Evolutionary conservation across 2,888 invertebrate genomes (phyloP).

Genomic region (Maniola hyperantus): DNA sequence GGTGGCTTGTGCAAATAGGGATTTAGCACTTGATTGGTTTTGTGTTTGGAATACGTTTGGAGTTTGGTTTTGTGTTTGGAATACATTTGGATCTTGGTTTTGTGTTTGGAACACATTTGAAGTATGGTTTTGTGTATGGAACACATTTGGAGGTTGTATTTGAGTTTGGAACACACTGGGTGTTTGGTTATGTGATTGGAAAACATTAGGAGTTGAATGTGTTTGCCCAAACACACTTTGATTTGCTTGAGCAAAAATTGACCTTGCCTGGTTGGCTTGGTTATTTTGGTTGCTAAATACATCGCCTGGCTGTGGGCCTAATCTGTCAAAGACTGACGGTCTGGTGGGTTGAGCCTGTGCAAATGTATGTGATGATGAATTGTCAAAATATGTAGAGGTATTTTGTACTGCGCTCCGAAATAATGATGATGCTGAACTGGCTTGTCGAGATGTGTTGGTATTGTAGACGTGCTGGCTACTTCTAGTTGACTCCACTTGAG

Average conservation of each 20-base stretch:
- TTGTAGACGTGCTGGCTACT: not conserved
- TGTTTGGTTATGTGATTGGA: conserved; percentile 18
- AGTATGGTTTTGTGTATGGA: conserved; percentile 16
- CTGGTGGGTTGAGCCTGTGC: conserved; percentile 41
- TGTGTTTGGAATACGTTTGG: conserved; percentile 30
- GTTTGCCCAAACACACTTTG: conserved; percentile 37
- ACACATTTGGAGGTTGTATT: conserved; percentile 28
- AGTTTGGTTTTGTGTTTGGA: too few relatives aligned
- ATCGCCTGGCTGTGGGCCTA: conserved; percentile 33
- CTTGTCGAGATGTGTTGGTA: conserved; percentile 11
- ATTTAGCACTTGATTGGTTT: conserved; percentile 34
- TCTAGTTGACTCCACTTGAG: conserved; percentile 23
- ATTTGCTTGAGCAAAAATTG: conserved; percentile 41
- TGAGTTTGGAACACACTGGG: conserved; percentile 28
- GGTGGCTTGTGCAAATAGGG: conserved; percentile 51
- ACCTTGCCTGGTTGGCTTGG: conserved; percentile 41
- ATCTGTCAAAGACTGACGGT: conserved; percentile 36
- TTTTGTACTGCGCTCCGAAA: conserved; percentile 62
- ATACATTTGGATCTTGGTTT: too few relatives aligned
- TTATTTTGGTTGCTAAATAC: conserved; percentile 29
- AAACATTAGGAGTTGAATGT: conserved; percentile 24
- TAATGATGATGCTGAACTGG: conserved; percentile 55
- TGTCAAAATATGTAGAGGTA: conserved; percentile 43
- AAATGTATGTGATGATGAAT: conserved; percentile 46
- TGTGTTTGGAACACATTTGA: conserved; percentile 6